Conservation (phyloP, 2,888 invertebrate genomes). For the Hydroisotoma schaefferi region DNA sequence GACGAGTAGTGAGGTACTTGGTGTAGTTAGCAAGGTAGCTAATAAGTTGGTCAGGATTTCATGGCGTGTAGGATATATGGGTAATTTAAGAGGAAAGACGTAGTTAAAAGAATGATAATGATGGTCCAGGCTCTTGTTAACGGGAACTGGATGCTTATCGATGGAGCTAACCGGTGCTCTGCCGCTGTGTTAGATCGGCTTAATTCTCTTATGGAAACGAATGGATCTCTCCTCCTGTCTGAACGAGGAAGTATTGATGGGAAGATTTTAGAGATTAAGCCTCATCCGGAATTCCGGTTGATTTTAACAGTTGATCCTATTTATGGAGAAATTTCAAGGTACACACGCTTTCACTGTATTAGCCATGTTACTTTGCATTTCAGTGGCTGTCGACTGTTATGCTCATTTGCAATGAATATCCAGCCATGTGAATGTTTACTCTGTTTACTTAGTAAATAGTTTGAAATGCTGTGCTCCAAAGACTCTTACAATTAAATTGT, state of each 20-base stretch:
- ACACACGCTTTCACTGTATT: too few species aligned
- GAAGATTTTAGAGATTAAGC: conserved; percentile 67
- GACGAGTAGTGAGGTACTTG: too few species aligned
- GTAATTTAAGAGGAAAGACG: too few species aligned
- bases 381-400: neutral
- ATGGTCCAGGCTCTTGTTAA: conserved; percentile 68
- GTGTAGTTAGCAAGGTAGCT: too few species aligned
- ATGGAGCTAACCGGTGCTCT: conserved; percentile 93
- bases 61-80: too few species aligned
- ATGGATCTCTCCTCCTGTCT: conserved; percentile 80
- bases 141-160: conserved; percentile 79
- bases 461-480: too few species aligned
- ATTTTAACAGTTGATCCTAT: conserved; percentile 93
- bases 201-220: conserved; percentile 90
- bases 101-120: neutral
- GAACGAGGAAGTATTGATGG: conserved; percentile 79
- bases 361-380: too few species aligned
- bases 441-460: too few species aligned
- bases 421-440: too few species aligned
- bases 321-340: conserved; percentile 91
- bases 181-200: conserved; percentile 94
- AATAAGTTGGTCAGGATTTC: too few species aligned
- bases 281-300: conserved; percentile 86
- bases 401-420: neutral
- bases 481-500: too few species aligned